Evolutionary conservation across 1,140 invertebrate genomes (phyloP).

Genomic region (Calephelis nemesis): DNA sequence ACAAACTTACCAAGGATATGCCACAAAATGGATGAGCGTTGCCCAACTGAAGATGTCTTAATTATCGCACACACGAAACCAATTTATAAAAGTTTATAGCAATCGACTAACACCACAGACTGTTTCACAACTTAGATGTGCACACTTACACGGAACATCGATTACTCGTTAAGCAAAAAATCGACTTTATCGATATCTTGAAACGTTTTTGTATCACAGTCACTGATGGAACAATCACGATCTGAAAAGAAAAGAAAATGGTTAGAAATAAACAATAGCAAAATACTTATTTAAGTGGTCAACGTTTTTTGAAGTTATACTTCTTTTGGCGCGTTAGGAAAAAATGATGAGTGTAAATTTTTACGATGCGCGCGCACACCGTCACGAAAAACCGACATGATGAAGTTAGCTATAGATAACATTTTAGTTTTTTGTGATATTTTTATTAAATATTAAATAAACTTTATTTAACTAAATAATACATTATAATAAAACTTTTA

Average conservation of each 20-base stretch:
- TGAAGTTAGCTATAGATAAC: too few relatives aligned
- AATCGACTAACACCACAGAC: constrained; percentile 12
- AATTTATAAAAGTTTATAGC: constrained; percentile 19
- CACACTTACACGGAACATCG: constrained; percentile 19
- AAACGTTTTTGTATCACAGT: constrained; percentile 23
- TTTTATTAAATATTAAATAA: too few relatives aligned
- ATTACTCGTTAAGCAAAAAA: constrained; percentile 32
- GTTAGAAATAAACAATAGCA: neutral
- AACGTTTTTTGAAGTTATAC: too few relatives aligned
- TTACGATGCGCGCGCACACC: too few relatives aligned
- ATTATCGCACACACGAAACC: constrained; percentile 18
- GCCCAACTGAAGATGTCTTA: constrained; percentile 30
- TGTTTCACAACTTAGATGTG: constrained; percentile 21
- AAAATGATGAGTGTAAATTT: too few relatives aligned
- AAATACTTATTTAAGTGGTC: too few relatives aligned
- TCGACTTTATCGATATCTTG: constrained; percentile 26
- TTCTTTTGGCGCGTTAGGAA: too few relatives aligned
- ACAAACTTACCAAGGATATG: constrained; percentile 21
- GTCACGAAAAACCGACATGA: too few relatives aligned
- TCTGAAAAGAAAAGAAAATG: constrained; percentile 29
- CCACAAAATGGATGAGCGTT: constrained; percentile 25
- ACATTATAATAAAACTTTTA: too few relatives aligned
- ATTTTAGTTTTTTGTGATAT: too few relatives aligned
- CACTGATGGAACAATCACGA: constrained; percentile 29
- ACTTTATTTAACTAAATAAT: too few relatives aligned